Evolutionary conservation across 2,888 invertebrate genomes (phyloP), one percentile per base, ranked within the genome.

Genomic region (Melinaea menophilus): DNA sequence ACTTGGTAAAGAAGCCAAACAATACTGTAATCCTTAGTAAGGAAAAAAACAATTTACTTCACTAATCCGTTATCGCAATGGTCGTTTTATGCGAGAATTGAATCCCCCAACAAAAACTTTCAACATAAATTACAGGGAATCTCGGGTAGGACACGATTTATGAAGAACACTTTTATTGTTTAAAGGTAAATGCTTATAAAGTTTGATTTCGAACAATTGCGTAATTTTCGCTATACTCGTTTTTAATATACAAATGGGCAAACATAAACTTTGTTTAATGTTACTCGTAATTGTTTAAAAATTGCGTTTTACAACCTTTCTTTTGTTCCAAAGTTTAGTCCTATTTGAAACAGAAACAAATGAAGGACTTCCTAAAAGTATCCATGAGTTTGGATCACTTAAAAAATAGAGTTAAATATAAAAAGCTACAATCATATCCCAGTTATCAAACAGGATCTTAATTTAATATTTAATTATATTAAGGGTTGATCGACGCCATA

Each of bases 151-250:
- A 62, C 62, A 59, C 62, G 73, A 78, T 77, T 77, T 77, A 76
- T 75, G 77, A 72, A 72, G 72, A 72, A 73, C 72, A 76, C 73
- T 74, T 76, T 76, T 72, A 78, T 78, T 77, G 75, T 73, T 76
- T 71, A 74, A 71, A 72, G 71, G 71, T 71, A 72, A 64, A 72
- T 58, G 56, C 46, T 58, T 64, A 61, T 45, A 64, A 61, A 64
- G 58, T 64, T 64, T 60, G 60, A 58, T 57, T 55, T 63, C 41
- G 51, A 48, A 56, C 59, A 56, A 59, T 33, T 7, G 41, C 55
- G 48, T 13, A 34, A 45, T 55, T 9, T 41, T 31, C 51, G 51
- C 31, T 31, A 11, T 31, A 51, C 51, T 51, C 9, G 51, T 51
- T 51, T 31, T 31, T 31, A 51, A 31, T 2, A 4, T 5, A 48